Evolutionary conservation across 2,797 vertebrate genomes (phyloP).

Genomic region (Poeciliopsis infans): DNA sequence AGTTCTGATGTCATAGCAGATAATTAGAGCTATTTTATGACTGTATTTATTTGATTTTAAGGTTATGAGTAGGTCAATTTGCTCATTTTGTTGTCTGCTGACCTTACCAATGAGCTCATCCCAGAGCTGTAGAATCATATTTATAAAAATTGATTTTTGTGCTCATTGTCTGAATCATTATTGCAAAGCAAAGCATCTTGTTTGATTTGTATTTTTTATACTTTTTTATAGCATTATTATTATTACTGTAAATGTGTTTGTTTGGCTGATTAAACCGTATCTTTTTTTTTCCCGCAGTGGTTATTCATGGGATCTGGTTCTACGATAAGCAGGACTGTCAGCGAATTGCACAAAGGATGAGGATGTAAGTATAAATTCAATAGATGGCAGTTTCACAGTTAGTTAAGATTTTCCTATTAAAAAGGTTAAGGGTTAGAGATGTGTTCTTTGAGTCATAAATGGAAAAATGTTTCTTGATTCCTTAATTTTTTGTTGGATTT

Average conservation of each 20-base stretch:
- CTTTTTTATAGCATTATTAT: slow-evolving; percentile 15
- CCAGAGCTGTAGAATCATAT: slow-evolving; percentile 7
- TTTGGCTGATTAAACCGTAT: not conserved
- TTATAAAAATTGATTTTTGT: slow-evolving; percentile 30
- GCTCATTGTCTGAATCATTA: slow-evolving; percentile 1
- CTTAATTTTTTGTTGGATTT: not conserved
- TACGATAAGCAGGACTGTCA: slow-evolving; percentile 96
- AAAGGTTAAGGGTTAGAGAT: not conserved
- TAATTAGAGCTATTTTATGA: slow-evolving; percentile 19
- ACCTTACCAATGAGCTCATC: slow-evolving; percentile 21
- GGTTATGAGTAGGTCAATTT: slow-evolving; percentile 13
- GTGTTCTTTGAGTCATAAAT: not conserved
- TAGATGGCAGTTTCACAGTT: not conserved
- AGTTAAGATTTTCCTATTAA: not conserved
- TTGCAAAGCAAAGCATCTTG: slow-evolving; percentile 11
- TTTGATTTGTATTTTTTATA: slow-evolving; percentile 1
- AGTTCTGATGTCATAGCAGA: slow-evolving; percentile 30
- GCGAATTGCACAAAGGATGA: slow-evolving; percentile 94
- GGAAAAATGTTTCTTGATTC: not conserved
- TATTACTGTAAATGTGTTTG: not conserved
- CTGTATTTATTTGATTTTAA: slow-evolving; percentile 47
- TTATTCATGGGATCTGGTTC: slow-evolving; percentile 98
- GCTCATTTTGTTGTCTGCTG: slow-evolving; percentile 51
- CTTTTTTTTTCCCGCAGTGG: slow-evolving; percentile 77
- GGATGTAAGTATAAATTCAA: slow-evolving; percentile 84